Evolutionary conservation across 1,140 invertebrate species (phyloP).

Genomic region (Drosophila tani): DNA sequence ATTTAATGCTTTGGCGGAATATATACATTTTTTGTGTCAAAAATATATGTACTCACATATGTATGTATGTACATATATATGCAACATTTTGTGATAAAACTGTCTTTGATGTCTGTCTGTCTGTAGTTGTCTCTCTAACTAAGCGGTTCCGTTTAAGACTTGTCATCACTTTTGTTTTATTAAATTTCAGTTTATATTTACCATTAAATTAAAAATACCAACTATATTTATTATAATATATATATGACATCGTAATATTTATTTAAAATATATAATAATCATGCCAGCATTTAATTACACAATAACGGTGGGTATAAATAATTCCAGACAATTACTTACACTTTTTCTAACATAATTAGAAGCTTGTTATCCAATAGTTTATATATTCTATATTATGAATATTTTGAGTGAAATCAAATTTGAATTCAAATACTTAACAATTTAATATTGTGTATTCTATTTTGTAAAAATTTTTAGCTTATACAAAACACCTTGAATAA

Average conservation of each 20-base stretch:
- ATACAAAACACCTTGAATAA: no score
- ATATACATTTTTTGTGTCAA: slow-evolving; percentile 46
- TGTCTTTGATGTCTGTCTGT: slow-evolving; percentile 56
- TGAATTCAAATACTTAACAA: no score
- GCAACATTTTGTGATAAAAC: slow-evolving; percentile 18
- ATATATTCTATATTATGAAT: neutral
- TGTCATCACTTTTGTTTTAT: slow-evolving; percentile 5
- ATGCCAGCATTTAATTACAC: slow-evolving; percentile 60
- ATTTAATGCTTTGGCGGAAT: slow-evolving; percentile 46
- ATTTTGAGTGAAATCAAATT: neutral
- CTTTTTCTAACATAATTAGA: neutral
- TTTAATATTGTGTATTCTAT: neutral
- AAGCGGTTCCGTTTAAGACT: slow-evolving; percentile 39
- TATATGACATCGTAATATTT: neutral
- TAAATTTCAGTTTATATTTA: neutral
- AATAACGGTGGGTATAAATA: slow-evolving; percentile 24
- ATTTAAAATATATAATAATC: neutral
- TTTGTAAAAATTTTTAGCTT: neutral
- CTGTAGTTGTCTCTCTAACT: slow-evolving; percentile 50
- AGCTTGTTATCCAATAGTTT: neutral
- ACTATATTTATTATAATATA: neutral
- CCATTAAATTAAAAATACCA: neutral
- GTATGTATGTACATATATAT: slow-evolving; percentile 1
- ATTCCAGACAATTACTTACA: no score
- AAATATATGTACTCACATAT: slow-evolving; percentile 9